Evolutionary conservation across 2,888 invertebrate species (phyloP), one percentile per base, ranked within the genome.

Genomic region (Meganola albula): DNA sequence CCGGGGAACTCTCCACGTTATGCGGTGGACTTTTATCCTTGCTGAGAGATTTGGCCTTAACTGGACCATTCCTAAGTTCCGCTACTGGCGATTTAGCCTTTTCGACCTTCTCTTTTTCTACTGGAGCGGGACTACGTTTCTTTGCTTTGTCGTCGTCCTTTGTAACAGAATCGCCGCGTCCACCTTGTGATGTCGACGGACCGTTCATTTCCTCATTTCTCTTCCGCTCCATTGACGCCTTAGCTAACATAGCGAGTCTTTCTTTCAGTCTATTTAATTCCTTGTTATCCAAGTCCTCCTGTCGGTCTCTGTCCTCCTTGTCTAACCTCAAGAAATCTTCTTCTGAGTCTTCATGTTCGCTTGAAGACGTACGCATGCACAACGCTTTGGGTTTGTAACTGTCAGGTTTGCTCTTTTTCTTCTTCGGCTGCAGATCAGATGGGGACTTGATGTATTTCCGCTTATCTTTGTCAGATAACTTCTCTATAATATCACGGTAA

Each of bases 191-290:
- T 5, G 72, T 69, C 2, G 74, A 72, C 3, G 74, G 72, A 3
- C 59, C 66, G 29, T 59, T 65, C 4, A 50, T 49, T 22, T 68
- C 73, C 21, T 68, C 72, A 10, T 31, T 44, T 21, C 64, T 48
- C 32, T 49, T 60, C n/a, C 61, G 53, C 44, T 75, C 74, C 21
- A 74, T 59, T 0, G 74, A 63, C 1, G 92, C 92, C 55, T 91
- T 92, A 1, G 93, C 93, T 71, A 93, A 92, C 40, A 40, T 92
- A 87, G 34, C 92, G 88, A 64, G 89, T 70, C 44, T 90, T 89
- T 49, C 89, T 57, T 92, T 90, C 42, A 93, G 71, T 58, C 90
- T 89, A 54, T 88, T 88, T 44, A 93, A 65, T 58, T 93, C 93
- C 52, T 89, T 90, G 12, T 68, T 55, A 44, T 91, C 88, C 28